Evolutionary conservation across 2,113 vertebrate species (phyloP).

Genomic region (Phalacrocorax carbo): DNA sequence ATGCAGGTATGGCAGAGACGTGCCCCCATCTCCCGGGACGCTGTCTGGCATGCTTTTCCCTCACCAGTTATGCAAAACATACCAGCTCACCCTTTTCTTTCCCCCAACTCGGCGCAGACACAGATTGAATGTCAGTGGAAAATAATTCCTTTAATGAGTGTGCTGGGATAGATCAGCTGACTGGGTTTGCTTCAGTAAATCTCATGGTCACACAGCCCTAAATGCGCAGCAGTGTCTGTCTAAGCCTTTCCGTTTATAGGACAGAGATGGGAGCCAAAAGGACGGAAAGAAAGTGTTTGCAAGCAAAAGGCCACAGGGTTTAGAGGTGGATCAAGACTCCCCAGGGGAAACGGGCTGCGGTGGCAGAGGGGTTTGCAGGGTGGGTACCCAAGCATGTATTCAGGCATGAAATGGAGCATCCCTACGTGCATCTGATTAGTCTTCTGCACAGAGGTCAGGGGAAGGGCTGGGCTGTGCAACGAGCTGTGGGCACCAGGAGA

Average conservation of each 20-base stretch:
- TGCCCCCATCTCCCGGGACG: background rate
- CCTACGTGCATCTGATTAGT: rapidly evolving
- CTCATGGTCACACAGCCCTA: conserved; percentile 14
- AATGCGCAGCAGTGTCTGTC: background rate
- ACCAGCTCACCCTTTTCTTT: background rate
- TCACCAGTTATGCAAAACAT: background rate
- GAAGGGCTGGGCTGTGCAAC: background rate
- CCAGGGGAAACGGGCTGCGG: rapidly evolving
- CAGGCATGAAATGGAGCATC: background rate
- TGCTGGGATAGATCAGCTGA: conserved; percentile 30
- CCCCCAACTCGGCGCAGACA: background rate
- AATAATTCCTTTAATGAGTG: conserved; percentile 53
- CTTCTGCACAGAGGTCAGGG: background rate
- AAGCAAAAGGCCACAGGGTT: background rate
- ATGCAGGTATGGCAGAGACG: rapidly evolving
- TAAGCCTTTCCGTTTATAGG: conserved; percentile 48
- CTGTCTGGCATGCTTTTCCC: background rate
- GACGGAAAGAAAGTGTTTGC: background rate
- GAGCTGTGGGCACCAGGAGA: background rate
- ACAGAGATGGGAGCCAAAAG: background rate
- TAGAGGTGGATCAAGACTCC: background rate
- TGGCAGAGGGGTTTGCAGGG: background rate
- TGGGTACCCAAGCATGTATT: background rate
- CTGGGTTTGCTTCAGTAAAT: background rate
- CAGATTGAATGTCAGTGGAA: background rate